A percentile compares a stretch with the other conserved stretches of the same genome.
Evolutionary conservation across 2,797 vertebrate species (phyloP).

Genomic region (Lagodon rhomboides): DNA sequence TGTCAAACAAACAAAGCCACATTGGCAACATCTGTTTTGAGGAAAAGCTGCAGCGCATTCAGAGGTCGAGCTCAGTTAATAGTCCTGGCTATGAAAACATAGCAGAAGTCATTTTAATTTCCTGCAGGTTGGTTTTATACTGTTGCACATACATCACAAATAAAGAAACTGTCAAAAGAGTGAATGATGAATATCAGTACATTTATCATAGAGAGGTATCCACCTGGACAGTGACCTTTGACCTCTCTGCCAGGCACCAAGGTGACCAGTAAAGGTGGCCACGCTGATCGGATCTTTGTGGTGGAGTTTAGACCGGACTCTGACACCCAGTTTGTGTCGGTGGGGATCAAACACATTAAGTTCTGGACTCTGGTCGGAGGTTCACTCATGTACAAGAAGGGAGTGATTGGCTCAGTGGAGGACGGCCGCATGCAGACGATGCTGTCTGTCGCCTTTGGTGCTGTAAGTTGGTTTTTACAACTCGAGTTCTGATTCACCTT

Average conservation of each 20-base stretch:
- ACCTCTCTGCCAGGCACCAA: conserved; percentile 86
- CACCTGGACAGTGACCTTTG: conserved; percentile 25
- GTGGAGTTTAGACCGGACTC: conserved; percentile 97
- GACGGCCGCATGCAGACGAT: conserved; percentile 97
- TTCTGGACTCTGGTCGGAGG: conserved; percentile 98
- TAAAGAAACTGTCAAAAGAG: too few species aligned
- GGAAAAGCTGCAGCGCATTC: too few species aligned
- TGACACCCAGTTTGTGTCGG: conserved; percentile 97
- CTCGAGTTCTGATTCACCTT: not conserved
- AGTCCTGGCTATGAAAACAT: too few species aligned
- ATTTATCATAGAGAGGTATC: not conserved
- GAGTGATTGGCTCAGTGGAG: conserved; percentile 93
- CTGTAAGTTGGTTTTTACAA: conserved; percentile 86
- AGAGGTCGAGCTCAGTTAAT: too few species aligned
- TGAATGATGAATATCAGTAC: too few species aligned
- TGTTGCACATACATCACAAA: too few species aligned
- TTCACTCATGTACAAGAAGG: conserved; percentile 95
- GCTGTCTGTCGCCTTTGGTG: conserved; percentile 97
- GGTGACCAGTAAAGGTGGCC: conserved; percentile 92
- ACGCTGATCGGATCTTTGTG: conserved; percentile 94
- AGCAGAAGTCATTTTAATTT: too few species aligned
- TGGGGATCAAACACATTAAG: conserved; percentile 98
- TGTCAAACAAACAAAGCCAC: too few species aligned
- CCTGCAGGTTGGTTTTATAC: too few species aligned
- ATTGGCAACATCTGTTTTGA: too few species aligned